A percentile compares a stretch with the other conserved stretches of the same genome.
phyloP scores from a whole-genome alignment of 2,888 invertebrate genomes.

The Hirtodrosophila alboralis region DNA sequence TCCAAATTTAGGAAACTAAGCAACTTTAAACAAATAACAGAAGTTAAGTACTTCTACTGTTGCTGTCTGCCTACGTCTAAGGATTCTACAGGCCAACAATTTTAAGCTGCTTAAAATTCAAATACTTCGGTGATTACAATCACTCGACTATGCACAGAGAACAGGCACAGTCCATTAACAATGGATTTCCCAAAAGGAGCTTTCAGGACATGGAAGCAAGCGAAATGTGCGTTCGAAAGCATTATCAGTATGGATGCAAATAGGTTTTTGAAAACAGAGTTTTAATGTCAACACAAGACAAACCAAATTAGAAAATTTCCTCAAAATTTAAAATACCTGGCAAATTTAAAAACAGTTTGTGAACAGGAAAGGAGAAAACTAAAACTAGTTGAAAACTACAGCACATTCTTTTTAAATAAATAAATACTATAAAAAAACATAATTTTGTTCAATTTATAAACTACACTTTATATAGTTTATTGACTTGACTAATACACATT shows the following conservation, averaged over 20 bases:
- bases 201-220: background rate
- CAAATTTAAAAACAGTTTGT: no score
- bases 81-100: slow-evolving; percentile 3
- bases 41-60: background rate
- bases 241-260: slow-evolving; percentile 2
- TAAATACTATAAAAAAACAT: no score
- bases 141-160: slow-evolving; percentile 43
- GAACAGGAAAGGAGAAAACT: no score
- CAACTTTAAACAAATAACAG: slow-evolving; percentile 25
- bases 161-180: slow-evolving; percentile 56
- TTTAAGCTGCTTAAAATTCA: slow-evolving; percentile 68
- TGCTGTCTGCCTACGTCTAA: background rate
- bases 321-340: no score
- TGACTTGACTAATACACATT: no score
- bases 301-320: no score
- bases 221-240: slow-evolving; percentile 1
- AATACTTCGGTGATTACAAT: slow-evolving; percentile 58
- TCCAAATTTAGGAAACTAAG: slow-evolving; percentile 18
- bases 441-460: no score
- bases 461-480: no score
- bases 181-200: slow-evolving; percentile 21
- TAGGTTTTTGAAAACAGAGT: background rate
- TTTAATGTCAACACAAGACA: no score
- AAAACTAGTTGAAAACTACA: no score
- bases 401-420: no score